Percentiles rank a stretch among this genome's conserved stretches.
Evolutionary conservation across 2,888 invertebrate species (phyloP).

Genomic region (Acleris laterana): DNA sequence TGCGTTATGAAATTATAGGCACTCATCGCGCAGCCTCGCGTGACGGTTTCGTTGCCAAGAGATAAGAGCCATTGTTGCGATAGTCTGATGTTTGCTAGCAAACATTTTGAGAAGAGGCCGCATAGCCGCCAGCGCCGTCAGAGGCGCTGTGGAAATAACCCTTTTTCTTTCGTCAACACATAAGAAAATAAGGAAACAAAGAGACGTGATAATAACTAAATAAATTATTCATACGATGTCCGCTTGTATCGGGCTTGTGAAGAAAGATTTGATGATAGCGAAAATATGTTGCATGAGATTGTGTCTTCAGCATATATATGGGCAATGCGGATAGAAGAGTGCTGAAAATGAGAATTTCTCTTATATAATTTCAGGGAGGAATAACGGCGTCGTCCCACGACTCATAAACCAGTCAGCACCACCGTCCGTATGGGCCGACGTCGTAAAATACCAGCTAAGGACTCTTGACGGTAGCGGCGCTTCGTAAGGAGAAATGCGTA

Average conservation of each 20-base stretch:
- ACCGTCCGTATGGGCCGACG: constrained; percentile 47
- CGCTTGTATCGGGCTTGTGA: constrained; percentile 54
- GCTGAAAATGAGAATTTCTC: constrained; percentile 54
- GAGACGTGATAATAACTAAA: constrained; percentile 60
- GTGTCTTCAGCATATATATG: constrained; percentile 38
- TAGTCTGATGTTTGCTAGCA: constrained; percentile 51
- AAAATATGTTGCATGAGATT: constrained; percentile 52
- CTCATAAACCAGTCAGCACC: constrained; percentile 71
- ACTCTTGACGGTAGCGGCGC: constrained; percentile 54
- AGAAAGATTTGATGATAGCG: constrained; percentile 63
- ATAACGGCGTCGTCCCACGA: constrained; percentile 53
- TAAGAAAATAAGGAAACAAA: constrained; percentile 57
- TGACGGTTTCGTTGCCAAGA: constrained; percentile 51
- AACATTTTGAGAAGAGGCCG: constrained; percentile 49
- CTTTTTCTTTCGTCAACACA: constrained; percentile 48
- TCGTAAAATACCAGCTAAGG: constrained; percentile 67
- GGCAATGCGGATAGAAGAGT: constrained; percentile 54
- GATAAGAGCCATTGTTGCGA: constrained; percentile 55
- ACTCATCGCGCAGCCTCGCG: constrained; percentile 43
- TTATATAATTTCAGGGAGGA: constrained; percentile 60
- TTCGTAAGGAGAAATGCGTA: constrained; percentile 53
- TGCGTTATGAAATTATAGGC: constrained; percentile 53
- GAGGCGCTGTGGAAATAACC: constrained; percentile 46
- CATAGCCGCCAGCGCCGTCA: constrained; percentile 46
- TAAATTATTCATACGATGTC: constrained; percentile 69